phyloP scores from a whole-genome alignment of 2,797 vertebrate genomes.

The Atherinosoma microstoma region DNA sequence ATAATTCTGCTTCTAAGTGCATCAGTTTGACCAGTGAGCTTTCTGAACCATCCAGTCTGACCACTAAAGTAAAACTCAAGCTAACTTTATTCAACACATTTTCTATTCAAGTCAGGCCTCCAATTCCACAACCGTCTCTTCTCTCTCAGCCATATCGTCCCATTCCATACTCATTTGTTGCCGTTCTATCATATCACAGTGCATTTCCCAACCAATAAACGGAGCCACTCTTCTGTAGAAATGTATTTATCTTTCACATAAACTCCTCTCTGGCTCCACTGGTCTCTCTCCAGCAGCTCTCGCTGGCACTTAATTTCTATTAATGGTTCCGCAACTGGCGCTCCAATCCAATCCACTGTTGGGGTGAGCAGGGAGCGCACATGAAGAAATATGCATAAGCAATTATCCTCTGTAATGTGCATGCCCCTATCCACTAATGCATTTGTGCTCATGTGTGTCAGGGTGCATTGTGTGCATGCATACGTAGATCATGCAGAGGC shows the following conservation, averaged over 20 bases:
- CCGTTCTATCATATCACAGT: slow-evolving; percentile 81
- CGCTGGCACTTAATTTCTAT: slow-evolving; percentile 86
- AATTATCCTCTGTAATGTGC: slow-evolving; percentile 83
- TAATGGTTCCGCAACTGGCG: slow-evolving; percentile 84
- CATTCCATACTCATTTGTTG: slow-evolving; percentile 81
- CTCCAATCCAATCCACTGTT: slow-evolving; percentile 77
- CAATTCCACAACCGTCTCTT: slow-evolving; percentile 66
- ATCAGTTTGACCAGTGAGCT: slow-evolving; percentile 10
- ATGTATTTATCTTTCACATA: slow-evolving; percentile 87
- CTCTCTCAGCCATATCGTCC: slow-evolving; percentile 73
- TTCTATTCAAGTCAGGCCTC: slow-evolving; percentile 73
- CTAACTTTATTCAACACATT: slow-evolving; percentile 52
- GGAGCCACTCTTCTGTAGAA: slow-evolving; percentile 84
- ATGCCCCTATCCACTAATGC: slow-evolving; percentile 70
- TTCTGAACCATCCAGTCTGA: slow-evolving; percentile 11
- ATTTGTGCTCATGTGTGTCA: slow-evolving; percentile 73
- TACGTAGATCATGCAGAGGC: slow-evolving; percentile 52
- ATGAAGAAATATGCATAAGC: slow-evolving; percentile 83
- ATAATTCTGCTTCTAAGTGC: slow-evolving; percentile 21
- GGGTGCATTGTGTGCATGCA: slow-evolving; percentile 60
- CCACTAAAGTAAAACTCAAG: slow-evolving; percentile 27
- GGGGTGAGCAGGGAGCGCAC: slow-evolving; percentile 64
- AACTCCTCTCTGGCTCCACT: slow-evolving; percentile 79
- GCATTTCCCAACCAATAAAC: slow-evolving; percentile 86
- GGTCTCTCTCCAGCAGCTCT: slow-evolving; percentile 82